phyloP scores from a whole-genome alignment of 2,888 invertebrate genomes.

The Diplazon laetatorius region DNA sequence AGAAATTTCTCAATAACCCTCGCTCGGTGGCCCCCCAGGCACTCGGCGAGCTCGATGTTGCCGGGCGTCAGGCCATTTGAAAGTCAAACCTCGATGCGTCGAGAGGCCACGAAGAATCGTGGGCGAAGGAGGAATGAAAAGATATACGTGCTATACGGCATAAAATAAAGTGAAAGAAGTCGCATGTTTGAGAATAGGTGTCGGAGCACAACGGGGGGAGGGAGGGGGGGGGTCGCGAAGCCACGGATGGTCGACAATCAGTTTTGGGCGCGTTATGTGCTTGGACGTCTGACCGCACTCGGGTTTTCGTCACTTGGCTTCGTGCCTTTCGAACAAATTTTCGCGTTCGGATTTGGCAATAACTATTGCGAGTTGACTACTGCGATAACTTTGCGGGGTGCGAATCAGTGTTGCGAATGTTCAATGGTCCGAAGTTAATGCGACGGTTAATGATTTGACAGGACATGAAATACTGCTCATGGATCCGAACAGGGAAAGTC shows the following conservation, averaged over 20 bases:
- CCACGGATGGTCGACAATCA: slow-evolving; percentile 34
- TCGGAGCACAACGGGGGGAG: too few relatives aligned
- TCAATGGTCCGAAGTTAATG: too few relatives aligned
- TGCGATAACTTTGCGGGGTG: too few relatives aligned
- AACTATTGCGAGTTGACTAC: too few relatives aligned
- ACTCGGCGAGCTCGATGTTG: slow-evolving; percentile 40
- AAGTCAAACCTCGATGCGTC: slow-evolving; percentile 62
- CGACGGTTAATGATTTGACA: too few relatives aligned
- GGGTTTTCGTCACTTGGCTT: slow-evolving; percentile 45
- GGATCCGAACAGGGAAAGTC: too few relatives aligned
- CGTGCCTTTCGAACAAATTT: too few relatives aligned
- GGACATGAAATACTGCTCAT: too few relatives aligned
- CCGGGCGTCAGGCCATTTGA: slow-evolving; percentile 56
- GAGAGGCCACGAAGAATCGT: slow-evolving; percentile 9
- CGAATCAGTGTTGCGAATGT: too few relatives aligned
- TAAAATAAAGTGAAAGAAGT: slow-evolving; percentile 39
- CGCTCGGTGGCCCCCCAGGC: slow-evolving; percentile 53
- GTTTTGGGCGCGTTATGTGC: slow-evolving; percentile 23
- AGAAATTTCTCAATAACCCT: slow-evolving; percentile 62
- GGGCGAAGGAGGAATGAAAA: slow-evolving; percentile 1
- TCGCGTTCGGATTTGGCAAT: too few relatives aligned
- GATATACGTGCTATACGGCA: slow-evolving; percentile 19
- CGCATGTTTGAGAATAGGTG: slow-evolving; percentile 42
- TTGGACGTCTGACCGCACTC: slow-evolving; percentile 50
- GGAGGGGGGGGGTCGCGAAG: slow-evolving; percentile 36